These are phyloP conservation scores for Achroia grisella DNA, from an alignment of 1,140 invertebrate species.

Conservation along the genomic window DNA sequence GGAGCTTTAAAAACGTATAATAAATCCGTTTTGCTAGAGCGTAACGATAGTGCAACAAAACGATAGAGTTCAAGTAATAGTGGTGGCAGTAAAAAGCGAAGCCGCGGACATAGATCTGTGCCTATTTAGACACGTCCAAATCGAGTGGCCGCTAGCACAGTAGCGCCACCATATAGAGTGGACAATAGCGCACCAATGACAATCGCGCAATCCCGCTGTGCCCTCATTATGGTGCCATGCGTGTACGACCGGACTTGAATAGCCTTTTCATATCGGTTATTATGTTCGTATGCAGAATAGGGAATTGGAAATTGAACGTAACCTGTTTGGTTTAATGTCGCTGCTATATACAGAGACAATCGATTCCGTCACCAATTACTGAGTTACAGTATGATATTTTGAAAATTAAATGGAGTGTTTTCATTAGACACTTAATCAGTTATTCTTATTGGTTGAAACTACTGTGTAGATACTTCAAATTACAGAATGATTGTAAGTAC, in stretches of 20 bases:
- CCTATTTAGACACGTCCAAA: conserved; percentile 65
- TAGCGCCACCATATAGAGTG: conserved; percentile 59
- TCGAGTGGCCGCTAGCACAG: conserved; percentile 43
- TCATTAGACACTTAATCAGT: no score
- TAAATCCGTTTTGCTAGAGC: neutral
- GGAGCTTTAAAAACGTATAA: conserved; percentile 20
- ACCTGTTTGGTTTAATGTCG: neutral
- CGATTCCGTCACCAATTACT: no score
- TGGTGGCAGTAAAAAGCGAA: conserved; percentile 42
- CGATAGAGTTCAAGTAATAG: conserved; percentile 20
- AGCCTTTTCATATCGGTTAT: conserved; percentile 9
- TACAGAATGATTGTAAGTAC: no score
- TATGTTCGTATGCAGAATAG: conserved; percentile 5
- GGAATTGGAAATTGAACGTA: conserved; percentile 5
- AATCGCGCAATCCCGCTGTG: conserved; percentile 44
- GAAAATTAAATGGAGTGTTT: no score
- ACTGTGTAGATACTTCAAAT: no score
- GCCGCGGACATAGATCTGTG: conserved; percentile 64
- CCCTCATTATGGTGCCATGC: conserved; percentile 58
- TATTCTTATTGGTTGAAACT: no score
- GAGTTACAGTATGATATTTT: no score
- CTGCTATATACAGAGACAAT: no score
- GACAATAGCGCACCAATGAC: conserved; percentile 67
- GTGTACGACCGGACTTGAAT: conserved; percentile 14
- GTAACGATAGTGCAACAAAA: neutral